phyloP scores from a whole-genome alignment of 2,797 vertebrate genomes.

The Pangasius larnaudii region DNA sequence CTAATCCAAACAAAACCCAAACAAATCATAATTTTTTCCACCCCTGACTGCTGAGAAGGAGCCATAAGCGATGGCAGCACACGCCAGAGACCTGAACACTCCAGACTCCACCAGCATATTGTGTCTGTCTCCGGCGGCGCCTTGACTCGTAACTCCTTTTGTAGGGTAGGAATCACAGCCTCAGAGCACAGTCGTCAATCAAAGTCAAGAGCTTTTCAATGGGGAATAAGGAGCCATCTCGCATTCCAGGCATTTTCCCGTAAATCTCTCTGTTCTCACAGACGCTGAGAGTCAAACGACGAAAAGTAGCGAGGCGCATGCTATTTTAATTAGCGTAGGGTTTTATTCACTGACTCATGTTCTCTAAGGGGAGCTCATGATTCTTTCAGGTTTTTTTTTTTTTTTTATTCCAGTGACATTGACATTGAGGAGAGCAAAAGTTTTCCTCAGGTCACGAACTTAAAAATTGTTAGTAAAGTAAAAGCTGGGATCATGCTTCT shows the following conservation, averaged over 20 bases:
- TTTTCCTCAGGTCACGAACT: not conserved
- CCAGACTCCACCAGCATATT: slow-evolving; percentile 36
- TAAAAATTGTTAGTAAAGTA: slow-evolving; percentile 9
- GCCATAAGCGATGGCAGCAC: not conserved
- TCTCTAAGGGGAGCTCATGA: slow-evolving; percentile 27
- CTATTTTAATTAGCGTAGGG: slow-evolving; percentile 51
- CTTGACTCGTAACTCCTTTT: slow-evolving; percentile 43
- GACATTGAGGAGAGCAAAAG: slow-evolving; percentile 6
- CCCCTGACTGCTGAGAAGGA: not conserved
- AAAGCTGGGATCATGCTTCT: not conserved
- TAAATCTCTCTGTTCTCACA: slow-evolving; percentile 57
- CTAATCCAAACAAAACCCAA: slow-evolving; percentile 13
- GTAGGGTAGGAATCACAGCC: slow-evolving; percentile 38
- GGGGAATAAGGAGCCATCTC: slow-evolving; percentile 57
- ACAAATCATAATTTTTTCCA: slow-evolving; percentile 21
- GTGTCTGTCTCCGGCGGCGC: slow-evolving; percentile 32
- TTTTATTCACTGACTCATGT: slow-evolving; percentile 28
- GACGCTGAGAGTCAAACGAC: slow-evolving; percentile 16
- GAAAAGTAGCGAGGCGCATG: slow-evolving; percentile 33
- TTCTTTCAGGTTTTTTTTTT: slow-evolving; percentile 22
- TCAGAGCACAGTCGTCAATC: slow-evolving; percentile 58
- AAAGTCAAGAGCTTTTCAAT: slow-evolving; percentile 58
- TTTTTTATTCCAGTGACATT: slow-evolving; percentile 32
- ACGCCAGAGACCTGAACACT: slow-evolving; percentile 9
- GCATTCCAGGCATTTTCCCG: slow-evolving; percentile 42